phyloP scores from a whole-genome alignment of 2,113 vertebrate species.

The Mixornis gularis region DNA sequence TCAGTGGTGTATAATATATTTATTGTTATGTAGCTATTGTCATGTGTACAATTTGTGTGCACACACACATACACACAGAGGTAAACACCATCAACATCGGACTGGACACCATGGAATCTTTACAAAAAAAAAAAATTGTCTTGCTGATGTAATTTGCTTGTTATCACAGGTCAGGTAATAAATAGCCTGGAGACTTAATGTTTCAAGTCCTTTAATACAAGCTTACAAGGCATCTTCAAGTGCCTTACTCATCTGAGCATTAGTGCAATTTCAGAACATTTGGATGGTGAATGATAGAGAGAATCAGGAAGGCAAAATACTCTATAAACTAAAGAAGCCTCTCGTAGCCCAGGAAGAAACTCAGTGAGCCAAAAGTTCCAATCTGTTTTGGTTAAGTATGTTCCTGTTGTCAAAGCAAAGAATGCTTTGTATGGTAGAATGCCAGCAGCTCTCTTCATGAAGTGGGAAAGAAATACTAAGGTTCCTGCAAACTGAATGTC shows the following conservation, averaged over 20 bases:
- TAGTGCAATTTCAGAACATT: background rate
- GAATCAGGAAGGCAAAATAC: background rate
- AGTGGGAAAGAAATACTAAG: background rate
- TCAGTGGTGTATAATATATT: background rate
- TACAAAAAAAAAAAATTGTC: background rate
- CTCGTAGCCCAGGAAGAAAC: background rate
- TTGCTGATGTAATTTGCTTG: background rate
- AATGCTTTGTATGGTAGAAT: background rate
- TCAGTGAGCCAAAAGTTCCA: background rate
- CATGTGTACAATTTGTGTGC: background rate
- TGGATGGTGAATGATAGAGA: background rate
- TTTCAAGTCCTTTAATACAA: background rate
- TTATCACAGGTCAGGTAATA: background rate
- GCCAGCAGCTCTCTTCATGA: background rate
- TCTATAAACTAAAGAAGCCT: background rate
- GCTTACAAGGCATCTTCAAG: background rate
- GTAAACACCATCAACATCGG: accelerated
- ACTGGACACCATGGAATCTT: background rate
- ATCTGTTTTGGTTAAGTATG: background rate
- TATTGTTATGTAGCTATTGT: background rate
- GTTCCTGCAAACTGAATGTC: background rate
- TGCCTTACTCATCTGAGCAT: background rate
- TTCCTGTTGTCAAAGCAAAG: background rate
- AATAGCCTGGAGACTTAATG: background rate
- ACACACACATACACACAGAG: accelerated